Evolutionary conservation across 2,797 vertebrate species (phyloP).

Genomic region (Crenuchus spilurus): DNA sequence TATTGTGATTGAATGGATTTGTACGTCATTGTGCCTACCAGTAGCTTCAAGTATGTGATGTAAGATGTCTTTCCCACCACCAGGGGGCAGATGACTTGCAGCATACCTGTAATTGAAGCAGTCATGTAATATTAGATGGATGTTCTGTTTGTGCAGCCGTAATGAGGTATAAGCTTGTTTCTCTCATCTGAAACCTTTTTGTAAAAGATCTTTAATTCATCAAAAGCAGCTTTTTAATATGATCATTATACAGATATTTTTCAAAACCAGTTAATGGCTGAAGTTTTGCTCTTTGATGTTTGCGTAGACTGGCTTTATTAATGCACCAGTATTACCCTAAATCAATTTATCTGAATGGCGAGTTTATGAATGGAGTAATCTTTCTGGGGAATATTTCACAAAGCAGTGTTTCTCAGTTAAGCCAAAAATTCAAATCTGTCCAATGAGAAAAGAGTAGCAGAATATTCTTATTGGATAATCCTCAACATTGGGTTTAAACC

Average conservation of each 20-base stretch:
- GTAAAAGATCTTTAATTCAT: constrained; percentile 3
- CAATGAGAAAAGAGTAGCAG: no score
- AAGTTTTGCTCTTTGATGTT: neutral
- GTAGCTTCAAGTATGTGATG: neutral
- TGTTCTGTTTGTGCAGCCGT: constrained; percentile 24
- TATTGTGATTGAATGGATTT: no score
- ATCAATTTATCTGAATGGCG: no score
- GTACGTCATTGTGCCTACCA: no score
- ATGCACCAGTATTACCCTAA: no score
- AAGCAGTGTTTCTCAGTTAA: no score
- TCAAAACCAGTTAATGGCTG: neutral
- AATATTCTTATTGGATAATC: no score
- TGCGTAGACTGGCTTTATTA: neutral
- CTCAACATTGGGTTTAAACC: no score
- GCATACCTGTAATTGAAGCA: constrained; percentile 16
- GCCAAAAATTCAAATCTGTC: no score
- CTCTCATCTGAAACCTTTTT: constrained; percentile 4
- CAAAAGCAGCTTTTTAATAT: neutral
- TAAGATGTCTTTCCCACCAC: constrained; percentile 27
- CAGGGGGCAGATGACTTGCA: constrained; percentile 36
- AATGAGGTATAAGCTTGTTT: constrained; percentile 8
- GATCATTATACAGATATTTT: neutral
- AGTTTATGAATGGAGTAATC: no score
- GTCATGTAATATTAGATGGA: constrained; percentile 7
- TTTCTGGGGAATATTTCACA: no score